Evolutionary conservation across 2,797 vertebrate genomes (phyloP), one percentile per base, ranked within the genome.

Genomic region (Lemur catta): DNA sequence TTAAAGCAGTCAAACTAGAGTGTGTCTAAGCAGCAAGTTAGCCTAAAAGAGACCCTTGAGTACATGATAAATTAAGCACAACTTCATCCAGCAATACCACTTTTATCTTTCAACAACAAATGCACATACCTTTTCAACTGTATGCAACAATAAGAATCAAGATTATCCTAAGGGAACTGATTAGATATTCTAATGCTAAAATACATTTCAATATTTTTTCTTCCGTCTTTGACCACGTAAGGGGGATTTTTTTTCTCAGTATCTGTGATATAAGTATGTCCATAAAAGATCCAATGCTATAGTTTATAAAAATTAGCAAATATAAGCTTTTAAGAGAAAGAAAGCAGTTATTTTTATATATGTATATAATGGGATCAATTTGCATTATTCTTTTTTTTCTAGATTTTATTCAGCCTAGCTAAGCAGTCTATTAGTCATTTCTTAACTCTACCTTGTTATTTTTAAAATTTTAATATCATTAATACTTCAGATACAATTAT

Each of bases 1-100:
- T 81, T 94, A 95, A 80, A 96, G 86, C 69, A 86, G 80, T 97
- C 88, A 97, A 80, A 96, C 75, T 71, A 89, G 35, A 93, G 48
- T 81, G 92, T 95, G 4, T 9, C 52, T 92, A 63, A 95, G 33
- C 1, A 88, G 6, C 80, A 89, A 84, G 11, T 17, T 57, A 94
- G 0, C 7, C 57, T 74, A 80, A 79, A 89, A n/a, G 9, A 94
- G 72, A 50, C 41, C 0, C 0, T 69, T 11, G 1, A 86, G 76
- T 89, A 74, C 2, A 11, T 18, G 1, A 15, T 67, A 22, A 28
- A 80, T 94, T 81, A 26, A 90, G 10, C 67, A 84, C 74, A 80
- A 12, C n/a, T 95, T 97, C 33, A 74, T 43, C 4, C 13, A 80
- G 2, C 35, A 33, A 52, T 86, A 9, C 1, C 72, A 10, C 1